Evolutionary conservation across 1,140 invertebrate genomes (phyloP).

Genomic region (Antheraea mylitta): DNA sequence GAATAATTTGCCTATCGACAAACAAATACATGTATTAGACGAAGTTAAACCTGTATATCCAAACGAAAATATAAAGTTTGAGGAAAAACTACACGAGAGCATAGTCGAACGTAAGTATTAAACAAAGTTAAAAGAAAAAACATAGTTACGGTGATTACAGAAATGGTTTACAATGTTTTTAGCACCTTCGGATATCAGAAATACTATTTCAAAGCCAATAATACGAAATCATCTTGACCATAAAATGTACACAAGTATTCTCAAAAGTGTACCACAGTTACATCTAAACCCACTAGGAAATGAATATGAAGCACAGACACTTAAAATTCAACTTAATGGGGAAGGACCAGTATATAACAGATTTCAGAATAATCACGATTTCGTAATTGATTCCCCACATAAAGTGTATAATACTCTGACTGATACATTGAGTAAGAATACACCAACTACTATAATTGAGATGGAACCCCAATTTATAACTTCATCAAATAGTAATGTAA

Average conservation of each 20-base stretch:
- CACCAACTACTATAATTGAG: not conserved
- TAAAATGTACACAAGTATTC: not conserved
- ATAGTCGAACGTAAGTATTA: not conserved
- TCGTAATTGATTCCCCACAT: not conserved
- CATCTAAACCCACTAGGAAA: not conserved
- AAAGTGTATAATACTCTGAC: not conserved
- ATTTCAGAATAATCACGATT: not conserved
- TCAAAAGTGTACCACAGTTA: not conserved
- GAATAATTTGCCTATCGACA: not conserved
- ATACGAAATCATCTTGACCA: slow-evolving; percentile 18
- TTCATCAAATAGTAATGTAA: not conserved
- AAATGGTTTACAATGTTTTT: not conserved
- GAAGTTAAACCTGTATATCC: not conserved
- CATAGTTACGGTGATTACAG: not conserved
- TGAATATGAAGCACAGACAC: not conserved
- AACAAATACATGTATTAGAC: not conserved
- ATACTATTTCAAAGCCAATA: slow-evolving; percentile 11
- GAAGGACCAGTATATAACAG: not conserved
- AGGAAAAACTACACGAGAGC: not conserved
- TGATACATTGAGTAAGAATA: not conserved
- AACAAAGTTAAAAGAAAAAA: not conserved
- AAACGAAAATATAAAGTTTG: not conserved
- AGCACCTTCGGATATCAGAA: not conserved
- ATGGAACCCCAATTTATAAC: not conserved
- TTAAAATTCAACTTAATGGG: not conserved